These are phyloP conservation scores for Dinocampus coccinellae DNA, from an alignment of 2,888 invertebrate genomes.

Conservation along the genomic window DNA sequence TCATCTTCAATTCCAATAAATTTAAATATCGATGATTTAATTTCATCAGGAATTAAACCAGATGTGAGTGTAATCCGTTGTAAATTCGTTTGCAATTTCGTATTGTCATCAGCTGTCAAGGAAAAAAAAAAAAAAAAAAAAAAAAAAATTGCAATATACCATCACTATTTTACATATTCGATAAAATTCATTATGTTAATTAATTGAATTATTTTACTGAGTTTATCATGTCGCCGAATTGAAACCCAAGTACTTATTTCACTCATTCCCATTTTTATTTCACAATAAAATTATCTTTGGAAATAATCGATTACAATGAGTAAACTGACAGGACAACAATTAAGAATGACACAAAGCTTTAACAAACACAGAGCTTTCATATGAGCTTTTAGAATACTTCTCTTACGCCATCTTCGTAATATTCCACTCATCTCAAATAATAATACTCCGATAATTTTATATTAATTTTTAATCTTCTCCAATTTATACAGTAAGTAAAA, in stretches of 20 bases:
- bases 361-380: neutral
- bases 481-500: too few species aligned
- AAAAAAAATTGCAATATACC: too few species aligned
- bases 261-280: slow-evolving; percentile 54
- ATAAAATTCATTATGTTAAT: neutral
- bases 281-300: neutral
- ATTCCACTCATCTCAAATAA: neutral
- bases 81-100: slow-evolving; percentile 49
- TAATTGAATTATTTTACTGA: slow-evolving; percentile 49
- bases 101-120: slow-evolving; percentile 51
- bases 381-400: neutral
- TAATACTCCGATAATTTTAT: neutral
- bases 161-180: neutral
- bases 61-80: slow-evolving; percentile 51
- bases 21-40: slow-evolving; percentile 51
- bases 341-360: neutral
- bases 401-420: neutral
- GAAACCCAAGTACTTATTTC: slow-evolving; percentile 57
- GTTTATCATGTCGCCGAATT: slow-evolving; percentile 57
- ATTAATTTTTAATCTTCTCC: too few species aligned
- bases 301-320: neutral
- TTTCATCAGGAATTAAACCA: slow-evolving; percentile 52
- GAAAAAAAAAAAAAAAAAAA: too few species aligned
- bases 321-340: neutral
- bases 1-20: slow-evolving; percentile 57